These are phyloP conservation scores for Ischnura elegans DNA, from an alignment of 2,888 invertebrate species.

Conservation along the genomic window DNA sequence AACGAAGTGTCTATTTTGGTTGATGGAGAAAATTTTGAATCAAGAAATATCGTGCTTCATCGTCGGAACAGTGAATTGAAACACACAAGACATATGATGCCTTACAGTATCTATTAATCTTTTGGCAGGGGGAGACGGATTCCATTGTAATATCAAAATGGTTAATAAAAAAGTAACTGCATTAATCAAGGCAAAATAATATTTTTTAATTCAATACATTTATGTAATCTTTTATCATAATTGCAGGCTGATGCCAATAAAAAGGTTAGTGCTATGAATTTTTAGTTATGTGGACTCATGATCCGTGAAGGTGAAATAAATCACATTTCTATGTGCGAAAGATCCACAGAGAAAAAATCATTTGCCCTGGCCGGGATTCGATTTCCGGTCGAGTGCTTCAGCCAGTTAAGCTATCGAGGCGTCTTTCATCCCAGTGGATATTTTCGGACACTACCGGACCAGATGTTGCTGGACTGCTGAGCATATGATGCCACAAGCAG, in stretches of 20 bases:
- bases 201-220: too few relatives aligned
- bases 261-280: slow-evolving; percentile 72
- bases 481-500: too few relatives aligned
- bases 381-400: too few relatives aligned
- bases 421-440: too few relatives aligned
- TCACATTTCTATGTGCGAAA: slow-evolving; percentile 71
- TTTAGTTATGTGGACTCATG: slow-evolving; percentile 73
- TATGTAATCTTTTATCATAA: too few relatives aligned
- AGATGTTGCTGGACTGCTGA: too few relatives aligned
- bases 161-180: neutral
- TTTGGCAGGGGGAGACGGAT: slow-evolving; percentile 74
- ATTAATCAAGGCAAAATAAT: too few relatives aligned
- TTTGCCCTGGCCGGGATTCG: too few relatives aligned
- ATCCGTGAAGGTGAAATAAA: slow-evolving; percentile 70
- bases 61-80: slow-evolving; percentile 69
- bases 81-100: slow-evolving; percentile 74
- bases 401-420: too few relatives aligned
- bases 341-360: too few relatives aligned
- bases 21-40: slow-evolving; percentile 71
- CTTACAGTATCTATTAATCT: slow-evolving; percentile 76
- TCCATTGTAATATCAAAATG: slow-evolving; percentile 73
- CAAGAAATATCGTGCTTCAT: slow-evolving; percentile 74
- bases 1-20: neutral
- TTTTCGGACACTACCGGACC: too few relatives aligned
- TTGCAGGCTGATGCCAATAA: slow-evolving; percentile 69